Evolutionary conservation across 1,140 invertebrate species (phyloP).

Genomic region (Saccostrea echinata): DNA sequence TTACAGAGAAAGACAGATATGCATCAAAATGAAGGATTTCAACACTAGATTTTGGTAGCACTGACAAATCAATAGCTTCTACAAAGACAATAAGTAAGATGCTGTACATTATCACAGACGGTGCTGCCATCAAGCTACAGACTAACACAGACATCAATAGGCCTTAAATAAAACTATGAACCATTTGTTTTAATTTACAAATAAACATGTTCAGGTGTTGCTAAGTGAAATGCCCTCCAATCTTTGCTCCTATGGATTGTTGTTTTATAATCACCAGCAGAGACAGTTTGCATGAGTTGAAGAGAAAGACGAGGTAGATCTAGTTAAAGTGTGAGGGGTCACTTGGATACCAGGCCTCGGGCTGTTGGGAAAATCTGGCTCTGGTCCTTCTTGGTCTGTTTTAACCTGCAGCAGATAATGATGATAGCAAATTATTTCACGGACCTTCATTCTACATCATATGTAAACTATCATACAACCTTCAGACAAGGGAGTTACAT

Average conservation of each 20-base stretch:
- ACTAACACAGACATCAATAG: background rate
- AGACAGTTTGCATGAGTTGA: constrained; percentile 17
- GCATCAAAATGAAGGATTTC: background rate
- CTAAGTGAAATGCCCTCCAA: background rate
- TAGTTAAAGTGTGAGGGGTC: constrained; percentile 52
- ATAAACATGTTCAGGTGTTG: background rate
- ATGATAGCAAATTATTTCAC: too few relatives aligned
- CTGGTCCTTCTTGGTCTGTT: constrained; percentile 63
- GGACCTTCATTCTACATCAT: too few relatives aligned
- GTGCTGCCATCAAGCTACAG: constrained; percentile 10
- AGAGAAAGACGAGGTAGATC: constrained; percentile 25
- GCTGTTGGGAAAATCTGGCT: constrained; percentile 82
- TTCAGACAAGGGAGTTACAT: too few relatives aligned
- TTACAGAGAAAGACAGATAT: background rate
- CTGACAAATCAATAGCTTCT: background rate
- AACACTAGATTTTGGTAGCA: background rate
- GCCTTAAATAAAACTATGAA: background rate
- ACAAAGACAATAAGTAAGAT: background rate
- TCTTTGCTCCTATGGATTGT: background rate
- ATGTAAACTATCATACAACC: too few relatives aligned
- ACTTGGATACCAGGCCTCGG: constrained; percentile 84
- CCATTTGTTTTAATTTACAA: background rate
- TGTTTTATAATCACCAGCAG: background rate
- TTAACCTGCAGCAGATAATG: constrained; percentile 61
- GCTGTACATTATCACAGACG: constrained; percentile 14